These are phyloP conservation scores for Aptenodytes forsteri DNA, from an alignment of 2,113 vertebrate genomes.

Conservation along the genomic window DNA sequence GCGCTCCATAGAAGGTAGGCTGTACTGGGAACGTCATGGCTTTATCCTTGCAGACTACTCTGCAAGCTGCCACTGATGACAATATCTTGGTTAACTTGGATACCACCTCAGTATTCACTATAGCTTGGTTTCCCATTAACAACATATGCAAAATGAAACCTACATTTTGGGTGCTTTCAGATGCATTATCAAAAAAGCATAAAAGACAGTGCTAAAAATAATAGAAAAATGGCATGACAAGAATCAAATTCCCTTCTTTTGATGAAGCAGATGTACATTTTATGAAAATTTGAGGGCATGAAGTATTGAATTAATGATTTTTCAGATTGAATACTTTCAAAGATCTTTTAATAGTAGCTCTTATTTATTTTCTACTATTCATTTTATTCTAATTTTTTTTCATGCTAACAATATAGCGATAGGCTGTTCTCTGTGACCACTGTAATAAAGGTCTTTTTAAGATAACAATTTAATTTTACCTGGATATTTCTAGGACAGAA, in stretches of 20 bases:
- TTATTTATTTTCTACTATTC: not conserved
- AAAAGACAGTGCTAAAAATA: not conserved
- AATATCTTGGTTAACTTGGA: not conserved
- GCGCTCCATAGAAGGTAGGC: too few relatives aligned
- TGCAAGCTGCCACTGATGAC: not conserved
- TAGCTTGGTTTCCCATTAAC: not conserved
- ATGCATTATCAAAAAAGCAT: not conserved
- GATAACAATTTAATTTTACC: not conserved
- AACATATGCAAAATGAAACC: not conserved
- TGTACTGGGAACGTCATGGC: not conserved
- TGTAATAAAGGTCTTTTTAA: not conserved
- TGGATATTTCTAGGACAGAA: not conserved
- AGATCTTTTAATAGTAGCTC: not conserved
- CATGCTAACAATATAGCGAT: not conserved
- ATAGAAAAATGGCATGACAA: not conserved
- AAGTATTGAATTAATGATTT: not conserved
- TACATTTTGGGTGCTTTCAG: not conserved
- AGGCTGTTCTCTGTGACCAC: not conserved
- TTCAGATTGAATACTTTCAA: not conserved
- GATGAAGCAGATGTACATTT: not conserved
- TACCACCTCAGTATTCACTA: not conserved
- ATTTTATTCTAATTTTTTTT: not conserved
- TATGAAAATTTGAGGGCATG: not conserved
- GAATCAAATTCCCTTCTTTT: not conserved
- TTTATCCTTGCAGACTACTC: not conserved